Evolutionary conservation across 2,888 invertebrate genomes (phyloP).

Genomic region (Drosophila pseudotalamancana): DNA sequence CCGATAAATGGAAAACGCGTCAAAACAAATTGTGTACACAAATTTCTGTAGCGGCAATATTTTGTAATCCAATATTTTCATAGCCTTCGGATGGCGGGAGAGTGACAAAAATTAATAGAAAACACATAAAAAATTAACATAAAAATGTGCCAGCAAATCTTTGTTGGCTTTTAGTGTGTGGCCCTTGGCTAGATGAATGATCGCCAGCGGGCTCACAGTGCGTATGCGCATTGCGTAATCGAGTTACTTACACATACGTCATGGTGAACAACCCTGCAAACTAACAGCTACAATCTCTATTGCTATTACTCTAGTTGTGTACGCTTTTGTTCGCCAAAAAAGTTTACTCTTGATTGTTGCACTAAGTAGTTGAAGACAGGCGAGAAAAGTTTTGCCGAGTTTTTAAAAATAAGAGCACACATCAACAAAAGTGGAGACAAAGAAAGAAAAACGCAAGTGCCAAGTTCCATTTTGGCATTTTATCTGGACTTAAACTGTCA

Average conservation of each 20-base stretch:
- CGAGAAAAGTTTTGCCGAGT: constrained; percentile 34
- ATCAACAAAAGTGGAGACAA: constrained; percentile 33
- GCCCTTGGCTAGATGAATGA: constrained; percentile 10
- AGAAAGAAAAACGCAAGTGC: constrained; percentile 10
- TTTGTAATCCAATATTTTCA: constrained; percentile 61
- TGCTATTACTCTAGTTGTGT: constrained; percentile 10
- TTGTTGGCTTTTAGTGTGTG: constrained; percentile 2
- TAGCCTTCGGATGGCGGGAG: constrained; percentile 10
- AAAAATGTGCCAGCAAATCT: constrained; percentile 22
- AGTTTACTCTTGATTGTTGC: constrained; percentile 46
- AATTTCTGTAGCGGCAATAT: constrained; percentile 47
- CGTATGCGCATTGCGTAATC: constrained; percentile 63
- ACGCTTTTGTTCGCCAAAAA: constrained; percentile 23
- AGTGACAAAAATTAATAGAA: constrained; percentile 73
- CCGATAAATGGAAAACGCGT: constrained; percentile 59
- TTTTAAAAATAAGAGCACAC: constrained; percentile 37
- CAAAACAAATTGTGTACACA: constrained; percentile 68
- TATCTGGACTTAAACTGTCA: constrained; percentile 36
- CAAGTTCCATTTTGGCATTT: constrained; percentile 31
- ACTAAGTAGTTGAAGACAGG: constrained; percentile 55
- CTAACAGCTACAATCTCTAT: constrained; percentile 6
- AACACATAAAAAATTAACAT: constrained; percentile 68
- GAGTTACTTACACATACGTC: constrained; percentile 39
- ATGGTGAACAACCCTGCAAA: constrained; percentile 14
- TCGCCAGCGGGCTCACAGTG: constrained; percentile 31